Percentiles rank a stretch among this genome's conserved stretches.
phyloP scores from a whole-genome alignment of 1,140 invertebrate species.

The Aricia agestis region DNA sequence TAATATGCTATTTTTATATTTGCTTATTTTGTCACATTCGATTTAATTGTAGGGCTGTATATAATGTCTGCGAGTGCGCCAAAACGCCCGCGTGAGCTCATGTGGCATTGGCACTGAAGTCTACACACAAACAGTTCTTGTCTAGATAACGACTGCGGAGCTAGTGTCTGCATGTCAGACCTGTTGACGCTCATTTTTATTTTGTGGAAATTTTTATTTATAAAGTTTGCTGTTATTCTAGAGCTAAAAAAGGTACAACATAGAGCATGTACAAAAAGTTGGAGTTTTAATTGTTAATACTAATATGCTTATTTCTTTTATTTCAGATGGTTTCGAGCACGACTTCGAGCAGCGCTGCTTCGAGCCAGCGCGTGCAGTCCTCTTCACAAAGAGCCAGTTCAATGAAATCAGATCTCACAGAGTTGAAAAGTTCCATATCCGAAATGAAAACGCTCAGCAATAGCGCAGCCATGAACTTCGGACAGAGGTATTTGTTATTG shows the following conservation, averaged over 20 bases:
- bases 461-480: constrained; percentile 72
- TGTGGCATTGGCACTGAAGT: constrained; percentile 70
- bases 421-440: constrained; percentile 85
- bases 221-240: neutral
- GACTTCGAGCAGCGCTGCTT: constrained; percentile 77
- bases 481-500: constrained; percentile 65
- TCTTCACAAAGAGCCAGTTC: constrained; percentile 78
- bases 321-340: constrained; percentile 75
- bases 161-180: constrained; percentile 38
- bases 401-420: constrained; percentile 84
- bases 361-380: constrained; percentile 75
- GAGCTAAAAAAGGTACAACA: constrained; percentile 1
- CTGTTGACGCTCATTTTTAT: constrained; percentile 15
- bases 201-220: constrained; percentile 10
- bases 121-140: constrained; percentile 44
- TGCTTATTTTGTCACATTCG: neutral
- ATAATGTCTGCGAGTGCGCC: constrained; percentile 49
- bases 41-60: constrained; percentile 14
- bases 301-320: constrained; percentile 18
- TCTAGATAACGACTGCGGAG: constrained; percentile 64
- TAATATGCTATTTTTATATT: neutral
- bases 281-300: neutral
- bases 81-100: constrained; percentile 59
- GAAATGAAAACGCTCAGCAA: constrained; percentile 83
- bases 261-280: neutral